Conservation (phyloP, 2,797 vertebrate species). For the Crocodylus rhombifer region DNA sequence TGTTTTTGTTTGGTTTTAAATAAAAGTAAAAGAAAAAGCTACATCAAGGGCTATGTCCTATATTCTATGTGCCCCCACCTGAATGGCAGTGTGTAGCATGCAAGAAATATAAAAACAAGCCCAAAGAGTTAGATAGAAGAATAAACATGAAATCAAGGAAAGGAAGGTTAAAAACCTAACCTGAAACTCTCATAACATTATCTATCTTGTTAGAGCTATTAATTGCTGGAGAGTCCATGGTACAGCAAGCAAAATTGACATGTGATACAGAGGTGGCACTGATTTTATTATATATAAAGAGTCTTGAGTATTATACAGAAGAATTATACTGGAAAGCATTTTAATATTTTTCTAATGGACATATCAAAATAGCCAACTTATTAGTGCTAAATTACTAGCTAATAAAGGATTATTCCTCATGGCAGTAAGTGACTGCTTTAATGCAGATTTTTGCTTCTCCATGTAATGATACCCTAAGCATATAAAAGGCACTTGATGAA, state of each 20-base stretch:
- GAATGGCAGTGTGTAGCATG: background rate
- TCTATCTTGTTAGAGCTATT: background rate
- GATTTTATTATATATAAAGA: background rate
- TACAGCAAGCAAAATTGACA: background rate
- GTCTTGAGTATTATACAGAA: background rate
- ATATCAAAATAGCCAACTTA: background rate
- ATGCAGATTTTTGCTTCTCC: background rate
- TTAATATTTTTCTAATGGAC: background rate
- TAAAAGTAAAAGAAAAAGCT: background rate
- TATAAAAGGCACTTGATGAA: background rate
- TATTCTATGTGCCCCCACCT: background rate
- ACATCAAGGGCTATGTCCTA: background rate
- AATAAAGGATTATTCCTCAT: background rate
- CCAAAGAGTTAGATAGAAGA: background rate
- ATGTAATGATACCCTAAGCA: background rate
- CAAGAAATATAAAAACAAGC: background rate
- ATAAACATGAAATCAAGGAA: background rate
- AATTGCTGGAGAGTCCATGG: background rate
- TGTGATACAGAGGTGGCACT: background rate
- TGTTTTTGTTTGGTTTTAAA: background rate
- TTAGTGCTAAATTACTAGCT: background rate
- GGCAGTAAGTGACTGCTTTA: background rate
- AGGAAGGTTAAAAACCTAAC: background rate
- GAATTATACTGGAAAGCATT: background rate
- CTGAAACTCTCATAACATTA: background rate